Evolutionary conservation across 2,113 vertebrate genomes (phyloP), one percentile per base, ranked within the genome.

Genomic region (Propithecus coquereli): DNA sequence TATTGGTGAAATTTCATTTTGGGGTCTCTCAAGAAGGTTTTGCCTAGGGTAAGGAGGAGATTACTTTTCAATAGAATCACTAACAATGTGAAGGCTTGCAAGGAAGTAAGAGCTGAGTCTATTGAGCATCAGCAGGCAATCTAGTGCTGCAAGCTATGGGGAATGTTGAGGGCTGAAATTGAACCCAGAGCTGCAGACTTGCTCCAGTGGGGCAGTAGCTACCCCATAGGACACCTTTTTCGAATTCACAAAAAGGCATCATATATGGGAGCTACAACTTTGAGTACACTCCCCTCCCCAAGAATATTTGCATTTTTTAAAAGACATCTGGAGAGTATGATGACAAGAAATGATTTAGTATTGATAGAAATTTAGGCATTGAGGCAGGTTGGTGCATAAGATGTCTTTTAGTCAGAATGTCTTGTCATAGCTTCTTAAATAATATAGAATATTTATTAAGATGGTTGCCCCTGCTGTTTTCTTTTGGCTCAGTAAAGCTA

Each of bases 61-160:
- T 96, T 34, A 32, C 30, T 74, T 95, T 96, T 88, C 66, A 59
- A 34, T n/a, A 92, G 76, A 50, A 84, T 87, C 32, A 92, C 47
- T 40, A 88, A 81, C 40, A 61, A 81, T 77, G 7, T 47, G 12
- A 52, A 94, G 10, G 20, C 6, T 59, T 54, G 32, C 65, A 92
- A 81, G 45, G 37, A 92, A 95, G 74, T 77, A 83, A 54, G 6
- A 89, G 34, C 61, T 61, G 52, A 27, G 65, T 54, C 80, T 76
- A 83, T 45, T 84, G 93, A 91, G 6, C 18, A 70, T 63, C 76
- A 71, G 45, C 52, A 93, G 77, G 74, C 34, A 94, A 34, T 79
- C 54, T 74, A n/a, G 7, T 54, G 12, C 34, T 32, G 10, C 23
- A 77, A 57, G 54, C 43, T 34, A 0, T 70, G 61, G 50, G 54